These are phyloP conservation scores for Tubulanus polymorphus DNA, from an alignment of 2,888 invertebrate species.

Conservation along the genomic window DNA sequence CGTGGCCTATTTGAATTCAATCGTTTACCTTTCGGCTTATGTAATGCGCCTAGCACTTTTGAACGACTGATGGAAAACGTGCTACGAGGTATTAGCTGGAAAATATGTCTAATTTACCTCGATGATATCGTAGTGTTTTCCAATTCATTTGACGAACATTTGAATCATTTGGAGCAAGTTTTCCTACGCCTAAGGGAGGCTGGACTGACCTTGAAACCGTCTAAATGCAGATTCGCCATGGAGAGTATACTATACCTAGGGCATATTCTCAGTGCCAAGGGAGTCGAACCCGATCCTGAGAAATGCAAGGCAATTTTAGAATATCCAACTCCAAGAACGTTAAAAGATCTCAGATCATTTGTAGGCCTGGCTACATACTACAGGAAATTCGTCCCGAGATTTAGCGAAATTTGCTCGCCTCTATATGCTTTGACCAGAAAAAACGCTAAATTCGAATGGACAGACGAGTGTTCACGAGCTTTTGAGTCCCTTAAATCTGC, in stretches of 20 bases:
- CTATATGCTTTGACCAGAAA: slow-evolving; percentile 1
- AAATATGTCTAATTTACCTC: slow-evolving; percentile 9
- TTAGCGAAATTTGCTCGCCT: slow-evolving; percentile 5
- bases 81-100: slow-evolving; percentile 7
- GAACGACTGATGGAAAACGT: slow-evolving; percentile 12
- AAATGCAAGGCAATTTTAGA: slow-evolving; percentile 1
- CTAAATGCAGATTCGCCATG: slow-evolving; percentile 7
- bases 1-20: slow-evolving; percentile 9
- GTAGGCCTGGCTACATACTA: slow-evolving; percentile 10
- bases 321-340: neutral
- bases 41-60: slow-evolving; percentile 8
- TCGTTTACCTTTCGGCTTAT: slow-evolving; percentile 9
- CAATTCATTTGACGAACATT: slow-evolving; percentile 4
- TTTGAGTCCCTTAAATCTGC: slow-evolving; percentile 15
- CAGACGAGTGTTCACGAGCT: neutral
- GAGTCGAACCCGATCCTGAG: slow-evolving; percentile 6
- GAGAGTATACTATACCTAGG: slow-evolving; percentile 7
- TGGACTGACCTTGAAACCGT: slow-evolving; percentile 11
- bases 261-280: slow-evolving; percentile 2
- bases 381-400: slow-evolving; percentile 6
- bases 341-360: slow-evolving; percentile 6
- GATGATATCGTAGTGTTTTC: slow-evolving; percentile 12
- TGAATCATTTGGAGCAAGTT: slow-evolving; percentile 4
- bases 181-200: slow-evolving; percentile 4
- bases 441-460: neutral